phyloP scores from a whole-genome alignment of 2,888 invertebrate genomes.

The Tuta absoluta region DNA sequence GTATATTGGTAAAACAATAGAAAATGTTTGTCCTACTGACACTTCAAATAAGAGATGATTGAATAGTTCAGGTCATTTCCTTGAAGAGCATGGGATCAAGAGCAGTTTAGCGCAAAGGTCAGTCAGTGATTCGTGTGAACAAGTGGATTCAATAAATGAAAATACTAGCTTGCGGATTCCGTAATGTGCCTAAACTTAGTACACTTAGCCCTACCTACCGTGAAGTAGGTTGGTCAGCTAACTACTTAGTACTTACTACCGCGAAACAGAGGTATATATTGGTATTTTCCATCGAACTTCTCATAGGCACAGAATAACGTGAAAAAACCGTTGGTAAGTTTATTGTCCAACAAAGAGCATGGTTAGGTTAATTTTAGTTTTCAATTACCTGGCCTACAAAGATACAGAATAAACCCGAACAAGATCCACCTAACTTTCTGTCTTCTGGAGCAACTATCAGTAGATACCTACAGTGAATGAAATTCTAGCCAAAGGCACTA shows the following conservation, averaged over 20 bases:
- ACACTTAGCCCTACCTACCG: not conserved
- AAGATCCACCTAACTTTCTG: too few species aligned
- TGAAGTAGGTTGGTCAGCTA: too few species aligned
- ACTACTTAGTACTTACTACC: too few species aligned
- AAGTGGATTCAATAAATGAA: not conserved
- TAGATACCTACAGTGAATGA: not conserved
- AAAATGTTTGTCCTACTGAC: slow-evolving; percentile 24
- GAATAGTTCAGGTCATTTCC: slow-evolving; percentile 49
- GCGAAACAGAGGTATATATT: too few species aligned
- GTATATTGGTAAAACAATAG: slow-evolving; percentile 38
- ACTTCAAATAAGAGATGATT: slow-evolving; percentile 45
- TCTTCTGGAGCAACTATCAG: not conserved
- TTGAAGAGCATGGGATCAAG: slow-evolving; percentile 42
- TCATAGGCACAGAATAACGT: too few species aligned
- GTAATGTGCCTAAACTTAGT: not conserved
- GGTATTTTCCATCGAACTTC: too few species aligned
- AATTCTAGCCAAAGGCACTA: not conserved
- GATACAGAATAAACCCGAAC: too few species aligned
- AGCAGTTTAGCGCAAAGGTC: slow-evolving; percentile 43
- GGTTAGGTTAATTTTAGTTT: too few species aligned
- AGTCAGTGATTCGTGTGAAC: slow-evolving; percentile 24
- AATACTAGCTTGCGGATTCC: not conserved
- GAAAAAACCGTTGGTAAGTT: too few species aligned
- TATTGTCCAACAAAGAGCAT: too few species aligned
- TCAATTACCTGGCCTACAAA: too few species aligned